Evolutionary conservation across 1,140 invertebrate genomes (phyloP).

Genomic region (Tribolium madens): DNA sequence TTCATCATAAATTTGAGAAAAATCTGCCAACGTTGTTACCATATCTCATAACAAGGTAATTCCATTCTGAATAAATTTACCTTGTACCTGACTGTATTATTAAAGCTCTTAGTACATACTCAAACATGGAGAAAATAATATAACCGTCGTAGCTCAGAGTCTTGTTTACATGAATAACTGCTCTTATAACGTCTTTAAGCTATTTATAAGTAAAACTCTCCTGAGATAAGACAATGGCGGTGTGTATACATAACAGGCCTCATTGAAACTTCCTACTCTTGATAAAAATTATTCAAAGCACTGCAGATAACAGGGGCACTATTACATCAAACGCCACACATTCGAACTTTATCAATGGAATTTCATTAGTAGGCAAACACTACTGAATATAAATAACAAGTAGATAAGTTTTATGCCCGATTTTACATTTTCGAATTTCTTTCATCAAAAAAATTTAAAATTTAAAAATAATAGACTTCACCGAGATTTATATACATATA

Average conservation of each 20-base stretch:
- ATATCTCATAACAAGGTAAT: background rate
- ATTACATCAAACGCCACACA: conserved; percentile 14
- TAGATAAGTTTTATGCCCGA: background rate
- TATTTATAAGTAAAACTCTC: conserved; percentile 20
- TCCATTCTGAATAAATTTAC: background rate
- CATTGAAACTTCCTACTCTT: conserved; percentile 39
- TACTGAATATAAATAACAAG: background rate
- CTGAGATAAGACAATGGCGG: conserved; percentile 7
- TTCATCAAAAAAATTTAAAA: no score
- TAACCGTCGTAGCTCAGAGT: background rate
- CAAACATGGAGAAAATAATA: background rate
- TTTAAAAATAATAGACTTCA: no score
- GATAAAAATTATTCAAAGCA: conserved; percentile 31
- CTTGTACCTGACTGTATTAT: background rate
- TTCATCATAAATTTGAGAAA: background rate
- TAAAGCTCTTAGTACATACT: background rate
- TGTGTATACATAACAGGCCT: conserved; percentile 1
- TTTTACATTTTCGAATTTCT: no score
- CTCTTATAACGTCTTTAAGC: conserved; percentile 2
- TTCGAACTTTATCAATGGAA: conserved; percentile 8
- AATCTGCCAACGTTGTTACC: background rate
- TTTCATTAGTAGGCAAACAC: background rate
- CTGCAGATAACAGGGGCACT: conserved; percentile 16
- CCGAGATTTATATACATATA: no score
- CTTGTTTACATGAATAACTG: background rate